These are phyloP conservation scores for Rhinichthys klamathensis DNA, from an alignment of 2,113 vertebrate genomes.

Conservation along the genomic window DNA sequence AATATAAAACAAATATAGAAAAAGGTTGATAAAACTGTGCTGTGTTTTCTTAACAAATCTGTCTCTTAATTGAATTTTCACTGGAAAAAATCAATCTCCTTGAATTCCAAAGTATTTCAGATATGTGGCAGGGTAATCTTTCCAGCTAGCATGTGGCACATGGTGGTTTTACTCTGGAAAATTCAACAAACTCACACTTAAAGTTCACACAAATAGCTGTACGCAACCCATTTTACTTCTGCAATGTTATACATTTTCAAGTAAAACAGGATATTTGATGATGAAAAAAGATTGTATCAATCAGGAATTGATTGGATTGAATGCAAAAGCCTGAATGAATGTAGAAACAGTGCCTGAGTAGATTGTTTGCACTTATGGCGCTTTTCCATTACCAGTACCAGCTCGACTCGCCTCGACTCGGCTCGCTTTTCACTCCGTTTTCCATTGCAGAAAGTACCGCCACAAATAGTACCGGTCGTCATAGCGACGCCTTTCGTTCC, in stretches of 20 bases:
- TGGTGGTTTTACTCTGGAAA: neutral
- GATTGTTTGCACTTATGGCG: neutral
- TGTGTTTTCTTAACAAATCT: constrained; percentile 3
- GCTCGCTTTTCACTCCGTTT: no score
- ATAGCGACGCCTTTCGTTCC: no score
- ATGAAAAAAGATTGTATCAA: neutral
- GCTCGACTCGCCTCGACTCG: no score
- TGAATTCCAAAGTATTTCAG: neutral
- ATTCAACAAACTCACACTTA: neutral
- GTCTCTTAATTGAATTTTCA: constrained; percentile 21
- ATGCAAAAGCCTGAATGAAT: constrained; percentile 1
- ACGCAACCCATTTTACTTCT: neutral
- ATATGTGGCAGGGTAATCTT: neutral
- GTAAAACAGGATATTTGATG: neutral
- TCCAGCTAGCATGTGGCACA: neutral
- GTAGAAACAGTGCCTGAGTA: neutral
- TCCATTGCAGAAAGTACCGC: no score
- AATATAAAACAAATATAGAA: constrained; percentile 7
- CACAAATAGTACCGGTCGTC: no score
- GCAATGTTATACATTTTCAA: neutral
- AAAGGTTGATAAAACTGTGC: neutral
- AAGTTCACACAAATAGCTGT: neutral
- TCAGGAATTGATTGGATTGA: neutral
- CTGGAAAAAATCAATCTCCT: neutral
- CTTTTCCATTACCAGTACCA: no score